phyloP scores from a whole-genome alignment of 2,888 invertebrate species.

The Dione juno region DNA sequence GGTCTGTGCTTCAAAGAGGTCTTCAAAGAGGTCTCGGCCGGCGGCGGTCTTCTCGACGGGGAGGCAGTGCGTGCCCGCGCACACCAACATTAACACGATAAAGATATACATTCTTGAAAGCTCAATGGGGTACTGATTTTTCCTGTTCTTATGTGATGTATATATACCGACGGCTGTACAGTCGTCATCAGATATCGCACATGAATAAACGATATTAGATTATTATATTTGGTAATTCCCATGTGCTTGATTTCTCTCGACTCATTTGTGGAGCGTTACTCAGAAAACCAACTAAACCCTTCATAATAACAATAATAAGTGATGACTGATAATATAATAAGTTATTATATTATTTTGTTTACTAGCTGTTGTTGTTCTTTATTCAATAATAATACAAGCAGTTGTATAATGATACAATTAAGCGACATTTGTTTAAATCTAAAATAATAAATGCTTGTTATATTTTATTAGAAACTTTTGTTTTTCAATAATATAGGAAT shows the following conservation, averaged over 20 bases:
- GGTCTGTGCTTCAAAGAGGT: neutral
- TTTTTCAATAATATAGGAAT: too few species aligned
- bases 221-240: constrained; percentile 10
- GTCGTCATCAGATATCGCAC: constrained; percentile 28
- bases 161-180: constrained; percentile 48
- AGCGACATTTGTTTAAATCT: too few species aligned
- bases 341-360: too few species aligned
- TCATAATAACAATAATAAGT: neutral
- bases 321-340: too few species aligned
- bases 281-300: neutral
- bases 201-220: neutral
- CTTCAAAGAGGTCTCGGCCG: neutral
- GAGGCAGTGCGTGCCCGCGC: constrained; percentile 31
- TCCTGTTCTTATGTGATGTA: constrained; percentile 41
- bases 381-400: too few species aligned
- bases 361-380: too few species aligned
- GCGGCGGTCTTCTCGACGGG: neutral
- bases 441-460: too few species aligned
- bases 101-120: constrained; percentile 43
- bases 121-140: constrained; percentile 47
- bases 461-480: too few species aligned
- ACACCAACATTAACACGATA: constrained; percentile 36
- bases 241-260: neutral
- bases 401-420: too few species aligned
- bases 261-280: neutral